phyloP scores from a whole-genome alignment of 2,113 vertebrate genomes.

The Abramis brama region DNA sequence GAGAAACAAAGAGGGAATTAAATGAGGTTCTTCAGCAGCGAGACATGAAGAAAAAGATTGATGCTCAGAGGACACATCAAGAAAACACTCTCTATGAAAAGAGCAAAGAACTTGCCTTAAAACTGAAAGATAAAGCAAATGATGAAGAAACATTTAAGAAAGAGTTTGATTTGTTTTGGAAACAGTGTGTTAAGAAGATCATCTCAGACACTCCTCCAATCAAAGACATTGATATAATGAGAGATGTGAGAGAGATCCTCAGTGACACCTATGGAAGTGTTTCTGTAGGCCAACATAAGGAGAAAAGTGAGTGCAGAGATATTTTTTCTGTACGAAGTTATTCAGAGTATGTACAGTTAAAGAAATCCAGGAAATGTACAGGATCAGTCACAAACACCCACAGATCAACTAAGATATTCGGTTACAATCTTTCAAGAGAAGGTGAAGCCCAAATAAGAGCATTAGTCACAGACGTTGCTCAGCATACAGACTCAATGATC shows the following conservation, averaged over 20 bases:
- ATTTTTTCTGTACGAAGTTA: background rate
- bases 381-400: too few species aligned
- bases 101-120: background rate
- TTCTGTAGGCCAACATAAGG: too few species aligned
- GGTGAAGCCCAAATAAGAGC: background rate
- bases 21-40: background rate
- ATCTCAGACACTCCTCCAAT: background rate
- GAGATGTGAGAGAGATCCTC: background rate
- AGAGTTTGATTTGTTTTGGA: background rate
- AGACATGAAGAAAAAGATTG: background rate
- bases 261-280: background rate
- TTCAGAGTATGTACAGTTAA: background rate
- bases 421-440: background rate
- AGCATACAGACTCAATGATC: background rate
- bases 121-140: background rate
- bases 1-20: background rate
- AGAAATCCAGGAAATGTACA: too few species aligned
- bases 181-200: background rate
- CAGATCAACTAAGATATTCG: background rate
- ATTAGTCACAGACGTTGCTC: background rate
- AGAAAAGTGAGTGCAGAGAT: background rate
- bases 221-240: background rate
- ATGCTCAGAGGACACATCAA: background rate
- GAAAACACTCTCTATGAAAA: slow-evolving; percentile 17
- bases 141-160: background rate